These are phyloP conservation scores for Thamnaconus septentrionalis DNA, from an alignment of 2,113 vertebrate species.

Conservation along the genomic window DNA sequence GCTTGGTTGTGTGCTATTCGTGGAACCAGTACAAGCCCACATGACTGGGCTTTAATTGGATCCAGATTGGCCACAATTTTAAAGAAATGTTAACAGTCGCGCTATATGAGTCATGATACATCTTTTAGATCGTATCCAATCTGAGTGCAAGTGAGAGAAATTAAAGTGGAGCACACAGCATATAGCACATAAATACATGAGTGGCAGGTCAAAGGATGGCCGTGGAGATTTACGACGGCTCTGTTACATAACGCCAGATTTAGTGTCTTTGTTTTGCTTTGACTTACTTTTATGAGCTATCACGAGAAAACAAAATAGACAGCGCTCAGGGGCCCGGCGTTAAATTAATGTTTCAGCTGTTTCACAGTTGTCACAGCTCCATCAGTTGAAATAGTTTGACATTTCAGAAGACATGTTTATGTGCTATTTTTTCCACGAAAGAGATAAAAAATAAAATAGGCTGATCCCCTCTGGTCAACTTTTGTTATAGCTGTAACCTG, in stretches of 20 bases:
- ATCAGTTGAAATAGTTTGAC: neutral
- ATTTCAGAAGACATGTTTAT: too few species aligned
- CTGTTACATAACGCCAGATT: neutral
- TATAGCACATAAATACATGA: slow-evolving; percentile 4
- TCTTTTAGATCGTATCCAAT: neutral
- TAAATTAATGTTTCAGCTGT: slow-evolving; percentile 4
- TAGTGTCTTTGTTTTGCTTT: neutral
- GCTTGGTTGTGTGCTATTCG: too few species aligned
- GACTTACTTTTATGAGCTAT: slow-evolving; percentile 13
- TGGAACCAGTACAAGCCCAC: too few species aligned
- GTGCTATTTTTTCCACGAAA: too few species aligned
- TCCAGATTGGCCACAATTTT: slow-evolving; percentile 11
- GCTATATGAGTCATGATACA: neutral
- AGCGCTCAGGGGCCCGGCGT: neutral
- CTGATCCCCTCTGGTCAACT: too few species aligned
- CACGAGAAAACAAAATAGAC: slow-evolving; percentile 4
- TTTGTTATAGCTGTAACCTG: too few species aligned
- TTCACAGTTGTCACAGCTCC: slow-evolving; percentile 2
- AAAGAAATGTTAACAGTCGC: slow-evolving; percentile 5
- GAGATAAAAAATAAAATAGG: too few species aligned
- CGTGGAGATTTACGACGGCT: slow-evolving; percentile 3
- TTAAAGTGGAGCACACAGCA: neutral
- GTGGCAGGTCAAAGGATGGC: slow-evolving; percentile 8
- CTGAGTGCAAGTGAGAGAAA: neutral
- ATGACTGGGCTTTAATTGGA: slow-evolving; percentile 1